Evolutionary conservation across 2,113 vertebrate genomes (phyloP).

Genomic region (Phyllostomus discolor): DNA sequence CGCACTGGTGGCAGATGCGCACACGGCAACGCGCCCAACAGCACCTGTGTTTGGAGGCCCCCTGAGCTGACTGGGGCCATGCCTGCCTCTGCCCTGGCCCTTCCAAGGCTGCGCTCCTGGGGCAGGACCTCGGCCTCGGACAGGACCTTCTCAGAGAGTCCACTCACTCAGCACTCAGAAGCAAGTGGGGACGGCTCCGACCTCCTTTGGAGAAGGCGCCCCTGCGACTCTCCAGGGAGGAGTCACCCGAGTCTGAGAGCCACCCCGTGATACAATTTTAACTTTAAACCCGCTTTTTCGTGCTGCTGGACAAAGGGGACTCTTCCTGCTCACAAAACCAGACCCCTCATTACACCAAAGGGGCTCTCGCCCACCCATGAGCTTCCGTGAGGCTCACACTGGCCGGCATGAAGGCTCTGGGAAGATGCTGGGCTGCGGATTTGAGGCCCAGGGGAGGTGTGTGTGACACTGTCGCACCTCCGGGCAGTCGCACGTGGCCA

Average conservation of each 20-base stretch:
- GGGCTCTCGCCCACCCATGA: background rate
- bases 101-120: background rate
- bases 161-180: conserved; percentile 8
- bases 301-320: conserved; percentile 40
- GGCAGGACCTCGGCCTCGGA: background rate
- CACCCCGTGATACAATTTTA: conserved; percentile 61
- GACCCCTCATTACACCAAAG: conserved; percentile 39
- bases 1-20: accelerated
- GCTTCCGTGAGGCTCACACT: background rate
- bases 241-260: conserved; percentile 6
- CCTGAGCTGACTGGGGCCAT: accelerated
- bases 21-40: accelerated
- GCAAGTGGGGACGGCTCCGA: conserved; percentile 21
- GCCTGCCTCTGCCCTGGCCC: no score
- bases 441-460: background rate
- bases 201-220: conserved; percentile 59
- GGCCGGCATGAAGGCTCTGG: background rate
- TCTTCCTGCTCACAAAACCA: conserved; percentile 62
- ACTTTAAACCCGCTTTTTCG: conserved; percentile 56
- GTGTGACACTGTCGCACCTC: background rate
- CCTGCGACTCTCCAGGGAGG: background rate
- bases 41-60: background rate
- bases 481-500: conserved; percentile 2
- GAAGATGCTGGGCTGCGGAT: conserved; percentile 13
- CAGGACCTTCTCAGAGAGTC: background rate